phyloP scores from a whole-genome alignment of 1,140 invertebrate species.

The Zaprionus nigranus region DNA sequence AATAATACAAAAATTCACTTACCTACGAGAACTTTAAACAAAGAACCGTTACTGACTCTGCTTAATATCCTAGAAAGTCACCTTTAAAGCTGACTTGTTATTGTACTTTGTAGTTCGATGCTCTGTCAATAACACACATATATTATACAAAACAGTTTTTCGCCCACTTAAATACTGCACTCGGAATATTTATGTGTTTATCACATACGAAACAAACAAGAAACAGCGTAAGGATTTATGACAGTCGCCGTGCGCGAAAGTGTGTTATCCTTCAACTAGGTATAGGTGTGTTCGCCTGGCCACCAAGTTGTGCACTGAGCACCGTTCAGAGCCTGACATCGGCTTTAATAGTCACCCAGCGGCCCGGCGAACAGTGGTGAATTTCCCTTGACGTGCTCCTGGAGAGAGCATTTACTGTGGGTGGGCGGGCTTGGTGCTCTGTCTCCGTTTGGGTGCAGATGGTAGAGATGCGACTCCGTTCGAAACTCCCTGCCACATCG shows the following conservation, averaged over 20 bases:
- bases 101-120: slow-evolving; percentile 49
- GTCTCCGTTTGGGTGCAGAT: slow-evolving; percentile 43
- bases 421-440: slow-evolving; percentile 11
- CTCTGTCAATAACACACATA: slow-evolving; percentile 25
- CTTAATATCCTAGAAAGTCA: not conserved
- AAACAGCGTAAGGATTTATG: slow-evolving; percentile 26
- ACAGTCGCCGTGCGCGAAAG: slow-evolving; percentile 11
- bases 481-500: not conserved
- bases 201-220: slow-evolving; percentile 22
- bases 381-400: slow-evolving; percentile 49
- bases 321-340: slow-evolving; percentile 28
- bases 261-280: slow-evolving; percentile 40
- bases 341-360: slow-evolving; percentile 67
- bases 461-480: slow-evolving; percentile 35
- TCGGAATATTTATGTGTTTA: slow-evolving; percentile 6
- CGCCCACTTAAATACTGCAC: slow-evolving; percentile 25
- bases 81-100: not conserved
- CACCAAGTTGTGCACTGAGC: slow-evolving; percentile 66
- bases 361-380: slow-evolving; percentile 54
- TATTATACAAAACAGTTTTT: slow-evolving; percentile 17
- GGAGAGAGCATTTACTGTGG: slow-evolving; percentile 11
- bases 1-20: not conserved
- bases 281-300: slow-evolving; percentile 41
- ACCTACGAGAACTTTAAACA: not conserved
- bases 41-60: not conserved